These are phyloP conservation scores for Marronus borbonicus DNA, from an alignment of 2,888 invertebrate genomes.

Conservation along the genomic window DNA sequence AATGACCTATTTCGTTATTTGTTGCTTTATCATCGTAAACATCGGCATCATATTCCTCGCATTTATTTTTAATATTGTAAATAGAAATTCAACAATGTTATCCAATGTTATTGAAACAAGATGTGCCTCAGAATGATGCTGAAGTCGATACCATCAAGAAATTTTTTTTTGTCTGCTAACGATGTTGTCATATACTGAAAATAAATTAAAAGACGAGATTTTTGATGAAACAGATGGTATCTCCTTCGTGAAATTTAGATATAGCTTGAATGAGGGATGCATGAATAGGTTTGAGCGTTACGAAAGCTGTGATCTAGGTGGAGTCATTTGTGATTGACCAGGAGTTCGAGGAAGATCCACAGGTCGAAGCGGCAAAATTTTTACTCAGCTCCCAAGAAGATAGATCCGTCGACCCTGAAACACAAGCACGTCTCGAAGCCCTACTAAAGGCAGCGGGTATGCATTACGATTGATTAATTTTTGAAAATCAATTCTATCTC, in stretches of 20 bases:
- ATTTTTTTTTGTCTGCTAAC: too few species aligned
- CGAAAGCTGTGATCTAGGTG: slow-evolving; percentile 72
- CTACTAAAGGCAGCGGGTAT: slow-evolving; percentile 93
- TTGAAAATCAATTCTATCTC: neutral
- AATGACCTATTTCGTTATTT: slow-evolving; percentile 21
- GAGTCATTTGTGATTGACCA: slow-evolving; percentile 82
- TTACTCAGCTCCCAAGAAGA: slow-evolving; percentile 75
- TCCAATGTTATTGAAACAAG: neutral
- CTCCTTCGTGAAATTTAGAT: neutral
- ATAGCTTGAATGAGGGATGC: slow-evolving; percentile 49
- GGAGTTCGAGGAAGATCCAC: slow-evolving; percentile 77
- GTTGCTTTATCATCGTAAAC: neutral
- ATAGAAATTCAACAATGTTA: neutral
- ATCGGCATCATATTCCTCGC: neutral
- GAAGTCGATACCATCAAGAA: neutral
- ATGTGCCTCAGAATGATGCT: slow-evolving; percentile 22
- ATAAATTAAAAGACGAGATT: too few species aligned
- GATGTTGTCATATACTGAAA: too few species aligned
- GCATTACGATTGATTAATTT: slow-evolving; percentile 24
- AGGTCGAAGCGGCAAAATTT: slow-evolving; percentile 77
- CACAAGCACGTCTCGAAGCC: slow-evolving; percentile 92
- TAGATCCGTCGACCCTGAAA: slow-evolving; percentile 85
- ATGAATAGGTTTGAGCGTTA: slow-evolving; percentile 49
- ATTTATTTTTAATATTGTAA: neutral
- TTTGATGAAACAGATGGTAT: too few species aligned